These are phyloP conservation scores for Pleuronectes platessa DNA, from an alignment of 2,113 vertebrate species.

Conservation along the genomic window DNA sequence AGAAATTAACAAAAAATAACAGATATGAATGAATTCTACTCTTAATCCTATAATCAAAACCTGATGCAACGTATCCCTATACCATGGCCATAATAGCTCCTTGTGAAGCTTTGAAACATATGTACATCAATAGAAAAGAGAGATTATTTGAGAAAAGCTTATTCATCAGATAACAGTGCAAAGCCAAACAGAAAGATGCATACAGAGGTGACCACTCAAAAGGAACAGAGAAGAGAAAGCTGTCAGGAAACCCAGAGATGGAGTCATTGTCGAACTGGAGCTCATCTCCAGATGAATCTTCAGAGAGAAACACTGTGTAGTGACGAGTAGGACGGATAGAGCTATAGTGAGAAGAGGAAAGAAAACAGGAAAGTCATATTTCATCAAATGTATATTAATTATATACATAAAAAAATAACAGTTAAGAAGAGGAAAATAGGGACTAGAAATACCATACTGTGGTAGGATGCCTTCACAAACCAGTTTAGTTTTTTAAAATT, in stretches of 20 bases:
- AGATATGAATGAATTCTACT: no score
- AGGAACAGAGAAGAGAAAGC: slow-evolving; percentile 95
- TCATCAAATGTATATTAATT: not conserved
- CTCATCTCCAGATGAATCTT: slow-evolving; percentile 97
- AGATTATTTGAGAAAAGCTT: slow-evolving; percentile 12
- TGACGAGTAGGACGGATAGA: slow-evolving; percentile 92
- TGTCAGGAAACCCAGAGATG: slow-evolving; percentile 92
- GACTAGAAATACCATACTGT: not conserved
- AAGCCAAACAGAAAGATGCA: slow-evolving; percentile 55
- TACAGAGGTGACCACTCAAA: slow-evolving; percentile 95
- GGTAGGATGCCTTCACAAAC: no score
- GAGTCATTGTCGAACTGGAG: slow-evolving; percentile 89
- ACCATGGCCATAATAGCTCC: not conserved
- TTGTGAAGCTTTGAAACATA: not conserved
- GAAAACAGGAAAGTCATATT: slow-evolving; percentile 24
- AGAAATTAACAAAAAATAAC: not conserved
- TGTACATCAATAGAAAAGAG: slow-evolving; percentile 21
- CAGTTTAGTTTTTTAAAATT: no score
- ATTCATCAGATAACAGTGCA: not conserved
- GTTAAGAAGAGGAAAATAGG: not conserved
- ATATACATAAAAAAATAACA: not conserved
- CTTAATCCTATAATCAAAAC: no score
- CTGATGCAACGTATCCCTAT: not conserved
- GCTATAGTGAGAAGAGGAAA: slow-evolving; percentile 76
- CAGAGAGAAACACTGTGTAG: slow-evolving; percentile 98